Conservation (phyloP, 1,140 invertebrate genomes). For the Caenorhabditis remanei region DNA sequence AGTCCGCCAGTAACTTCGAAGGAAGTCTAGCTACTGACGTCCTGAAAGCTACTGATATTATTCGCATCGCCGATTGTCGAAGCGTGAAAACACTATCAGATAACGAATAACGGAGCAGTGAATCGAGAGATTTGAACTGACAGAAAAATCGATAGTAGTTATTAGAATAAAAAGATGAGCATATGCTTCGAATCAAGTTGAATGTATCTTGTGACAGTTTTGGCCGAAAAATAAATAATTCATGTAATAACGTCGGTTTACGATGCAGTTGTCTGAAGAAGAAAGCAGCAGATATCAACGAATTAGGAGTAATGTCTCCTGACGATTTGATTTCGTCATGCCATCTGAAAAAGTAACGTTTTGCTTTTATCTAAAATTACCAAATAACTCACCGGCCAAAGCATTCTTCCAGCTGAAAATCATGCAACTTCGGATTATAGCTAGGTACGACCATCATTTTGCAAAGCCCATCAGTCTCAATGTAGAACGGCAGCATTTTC, state of each 20-base stretch:
- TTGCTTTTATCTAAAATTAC: not conserved
- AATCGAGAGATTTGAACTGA: not conserved
- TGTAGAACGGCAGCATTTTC: slow-evolving; percentile 59
- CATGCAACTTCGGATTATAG: slow-evolving; percentile 47
- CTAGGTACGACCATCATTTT: not conserved
- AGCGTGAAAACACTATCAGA: not conserved
- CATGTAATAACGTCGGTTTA: not conserved
- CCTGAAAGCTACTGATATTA: not conserved
- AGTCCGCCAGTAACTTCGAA: not conserved
- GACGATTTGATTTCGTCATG: slow-evolving; percentile 13
- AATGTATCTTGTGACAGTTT: not conserved
- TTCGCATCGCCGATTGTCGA: slow-evolving; percentile 15
- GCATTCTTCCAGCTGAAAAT: slow-evolving; percentile 54
- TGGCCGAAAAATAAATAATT: not conserved
- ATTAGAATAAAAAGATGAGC: not conserved
- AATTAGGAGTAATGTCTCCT: not conserved
- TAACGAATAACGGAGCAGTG: not conserved
- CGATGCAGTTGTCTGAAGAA: slow-evolving; percentile 2
- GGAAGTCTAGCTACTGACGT: not conserved
- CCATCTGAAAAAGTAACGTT: not conserved
- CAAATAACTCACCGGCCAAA: not conserved
- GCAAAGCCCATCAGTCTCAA: slow-evolving; percentile 41
- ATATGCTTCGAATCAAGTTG: not conserved
- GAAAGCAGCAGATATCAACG: not conserved
- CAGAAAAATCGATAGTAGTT: slow-evolving; percentile 17